These are phyloP conservation scores for Lynx canadensis DNA, from an alignment of 2,113 vertebrate species.

Conservation along the genomic window DNA sequence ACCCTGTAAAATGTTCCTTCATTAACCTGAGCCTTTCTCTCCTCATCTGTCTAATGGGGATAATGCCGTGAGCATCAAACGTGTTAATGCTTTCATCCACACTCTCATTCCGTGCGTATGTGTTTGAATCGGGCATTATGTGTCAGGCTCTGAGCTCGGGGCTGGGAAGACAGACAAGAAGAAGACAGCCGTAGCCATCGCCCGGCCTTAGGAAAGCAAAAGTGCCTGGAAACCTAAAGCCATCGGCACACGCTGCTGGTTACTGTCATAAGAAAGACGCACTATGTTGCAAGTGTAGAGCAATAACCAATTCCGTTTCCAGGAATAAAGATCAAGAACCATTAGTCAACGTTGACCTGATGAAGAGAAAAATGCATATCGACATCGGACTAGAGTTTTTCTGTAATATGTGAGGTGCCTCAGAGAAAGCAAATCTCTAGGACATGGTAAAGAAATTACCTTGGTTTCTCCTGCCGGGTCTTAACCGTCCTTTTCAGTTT, in stretches of 20 bases:
- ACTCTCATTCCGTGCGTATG: not conserved
- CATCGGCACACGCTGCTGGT: fast-evolving
- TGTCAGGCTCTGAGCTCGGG: not conserved
- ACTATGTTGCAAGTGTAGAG: fast-evolving
- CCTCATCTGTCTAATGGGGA: not conserved
- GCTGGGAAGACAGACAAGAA: fast-evolving
- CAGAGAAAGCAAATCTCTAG: not conserved
- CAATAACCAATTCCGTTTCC: not conserved
- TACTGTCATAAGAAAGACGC: not conserved
- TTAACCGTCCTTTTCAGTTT: not conserved
- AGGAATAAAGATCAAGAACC: not conserved
- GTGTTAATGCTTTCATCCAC: not conserved
- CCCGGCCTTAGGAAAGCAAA: not conserved
- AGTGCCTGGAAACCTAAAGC: not conserved
- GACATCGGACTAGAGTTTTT: not conserved
- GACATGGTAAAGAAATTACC: not conserved
- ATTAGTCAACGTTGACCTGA: not conserved
- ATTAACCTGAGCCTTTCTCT: not conserved
- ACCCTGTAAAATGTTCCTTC: not conserved
- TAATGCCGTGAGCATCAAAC: not conserved
- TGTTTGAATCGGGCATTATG: not conserved
- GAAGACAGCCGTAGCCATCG: fast-evolving
- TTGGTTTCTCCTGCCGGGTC: not conserved
- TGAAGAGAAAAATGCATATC: not conserved
- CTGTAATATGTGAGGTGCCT: not conserved